Percentiles rank a stretch among this genome's conserved stretches.
phyloP scores from a whole-genome alignment of 2,797 vertebrate genomes.

The Danio jaintianensis region DNA sequence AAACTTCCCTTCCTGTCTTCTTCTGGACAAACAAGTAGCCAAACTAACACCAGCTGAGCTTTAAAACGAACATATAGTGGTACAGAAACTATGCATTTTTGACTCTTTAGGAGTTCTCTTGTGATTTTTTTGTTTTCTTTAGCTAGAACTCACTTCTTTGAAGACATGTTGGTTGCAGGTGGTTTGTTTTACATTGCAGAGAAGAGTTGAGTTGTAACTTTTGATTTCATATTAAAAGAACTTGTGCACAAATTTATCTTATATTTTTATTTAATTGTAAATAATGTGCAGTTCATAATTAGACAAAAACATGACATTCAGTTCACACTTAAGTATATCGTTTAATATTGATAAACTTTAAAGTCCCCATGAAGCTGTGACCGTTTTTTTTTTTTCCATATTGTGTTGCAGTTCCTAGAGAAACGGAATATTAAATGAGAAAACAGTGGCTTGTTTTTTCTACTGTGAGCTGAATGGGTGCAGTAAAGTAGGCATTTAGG shows the following conservation, averaged over 20 bases:
- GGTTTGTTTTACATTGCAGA: constrained; percentile 61
- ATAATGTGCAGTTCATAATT: neutral
- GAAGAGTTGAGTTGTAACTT: constrained; percentile 47
- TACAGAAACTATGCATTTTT: neutral
- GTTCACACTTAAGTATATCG: neutral
- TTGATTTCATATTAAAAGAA: constrained; percentile 9
- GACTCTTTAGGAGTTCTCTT: neutral
- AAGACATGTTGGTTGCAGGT: constrained; percentile 59
- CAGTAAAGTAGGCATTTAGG: too few species aligned
- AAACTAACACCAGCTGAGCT: neutral
- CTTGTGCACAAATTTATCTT: too few species aligned
- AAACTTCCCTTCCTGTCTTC: neutral
- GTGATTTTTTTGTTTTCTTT: neutral
- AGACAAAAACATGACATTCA: neutral
- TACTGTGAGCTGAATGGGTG: too few species aligned
- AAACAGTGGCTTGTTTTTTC: too few species aligned
- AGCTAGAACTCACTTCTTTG: constrained; percentile 37
- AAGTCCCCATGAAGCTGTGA: too few species aligned
- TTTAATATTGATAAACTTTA: too few species aligned
- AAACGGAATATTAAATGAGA: too few species aligned
- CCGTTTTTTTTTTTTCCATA: too few species aligned
- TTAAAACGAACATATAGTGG: neutral
- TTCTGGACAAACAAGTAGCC: neutral
- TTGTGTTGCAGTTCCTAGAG: too few species aligned
- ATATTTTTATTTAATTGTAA: too few species aligned